A percentile compares a stretch with the other conserved stretches of the same genome.
These are phyloP conservation scores for Gnathonemus echidnorhynchus DNA, from an alignment of 2,113 vertebrate genomes.

Conservation along the genomic window DNA sequence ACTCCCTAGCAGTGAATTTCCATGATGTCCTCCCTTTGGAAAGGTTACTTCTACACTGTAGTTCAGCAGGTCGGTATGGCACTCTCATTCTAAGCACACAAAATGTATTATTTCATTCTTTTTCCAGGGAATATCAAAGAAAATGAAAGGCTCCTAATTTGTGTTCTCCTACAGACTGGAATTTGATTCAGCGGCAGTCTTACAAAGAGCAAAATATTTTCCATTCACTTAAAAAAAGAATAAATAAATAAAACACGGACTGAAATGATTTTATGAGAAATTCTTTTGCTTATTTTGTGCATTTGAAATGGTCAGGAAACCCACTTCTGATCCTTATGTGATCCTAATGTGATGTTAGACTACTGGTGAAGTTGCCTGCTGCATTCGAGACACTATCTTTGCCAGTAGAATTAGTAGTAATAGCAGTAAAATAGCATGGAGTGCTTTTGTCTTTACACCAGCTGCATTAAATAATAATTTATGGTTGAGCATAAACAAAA, in stretches of 20 bases:
- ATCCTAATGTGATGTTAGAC: neutral
- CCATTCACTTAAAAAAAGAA: slow-evolving; percentile 17
- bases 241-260: neutral
- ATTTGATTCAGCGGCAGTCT: slow-evolving; percentile 17
- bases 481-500: neutral
- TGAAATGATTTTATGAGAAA: slow-evolving; percentile 13
- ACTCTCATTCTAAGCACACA: slow-evolving; percentile 17
- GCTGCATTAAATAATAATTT: neutral
- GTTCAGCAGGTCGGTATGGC: slow-evolving; percentile 23
- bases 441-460: neutral
- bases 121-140: slow-evolving; percentile 14
- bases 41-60: slow-evolving; percentile 31
- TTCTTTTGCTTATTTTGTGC: neutral
- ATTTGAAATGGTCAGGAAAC: neutral
- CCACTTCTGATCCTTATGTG: neutral
- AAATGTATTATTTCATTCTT: slow-evolving; percentile 28
- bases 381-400: neutral
- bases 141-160: slow-evolving; percentile 30
- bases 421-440: neutral
- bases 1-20: slow-evolving; percentile 23
- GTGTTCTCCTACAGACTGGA: slow-evolving; percentile 13
- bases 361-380: neutral
- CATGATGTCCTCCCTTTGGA: slow-evolving; percentile 21
- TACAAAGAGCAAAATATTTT: slow-evolving; percentile 14
- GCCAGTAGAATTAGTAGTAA: neutral